Conservation (phyloP, 2,113 vertebrate genomes). For the Pteropus alecto region DNA sequence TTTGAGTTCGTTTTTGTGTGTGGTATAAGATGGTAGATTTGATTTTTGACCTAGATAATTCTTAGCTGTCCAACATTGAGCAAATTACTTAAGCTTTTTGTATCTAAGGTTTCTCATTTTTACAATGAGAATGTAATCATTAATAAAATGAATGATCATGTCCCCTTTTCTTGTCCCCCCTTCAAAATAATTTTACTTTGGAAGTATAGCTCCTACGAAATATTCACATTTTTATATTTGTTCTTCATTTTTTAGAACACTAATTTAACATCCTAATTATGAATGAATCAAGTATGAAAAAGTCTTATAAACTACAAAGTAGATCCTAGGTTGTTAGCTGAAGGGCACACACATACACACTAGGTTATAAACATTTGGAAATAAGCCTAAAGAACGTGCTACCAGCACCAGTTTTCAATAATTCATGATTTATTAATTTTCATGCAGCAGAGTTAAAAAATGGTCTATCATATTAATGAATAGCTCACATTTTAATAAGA, state of each 20-base stretch:
- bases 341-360: not conserved
- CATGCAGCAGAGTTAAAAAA: slow-evolving; percentile 38
- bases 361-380: slow-evolving; percentile 10
- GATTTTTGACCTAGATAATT: not conserved
- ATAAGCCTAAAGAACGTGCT: slow-evolving; percentile 1
- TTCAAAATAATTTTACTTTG: not conserved
- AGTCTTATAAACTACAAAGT: not conserved
- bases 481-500: slow-evolving; percentile 32
- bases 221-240: not conserved
- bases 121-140: not conserved
- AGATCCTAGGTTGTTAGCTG: not conserved
- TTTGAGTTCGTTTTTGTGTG: not conserved
- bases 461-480: slow-evolving; percentile 41
- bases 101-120: not conserved
- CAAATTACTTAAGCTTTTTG: not conserved
- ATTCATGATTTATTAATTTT: slow-evolving; percentile 54
- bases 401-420: not conserved
- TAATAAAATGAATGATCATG: not conserved
- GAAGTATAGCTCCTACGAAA: not conserved
- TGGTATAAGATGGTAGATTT: not conserved
- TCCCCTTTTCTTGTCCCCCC: not conserved
- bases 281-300: not conserved
- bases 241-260: not conserved
- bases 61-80: not conserved
- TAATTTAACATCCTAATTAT: not conserved